These are phyloP conservation scores for Bombus soroeensis DNA, from an alignment of 1,140 invertebrate species.

Conservation along the genomic window DNA sequence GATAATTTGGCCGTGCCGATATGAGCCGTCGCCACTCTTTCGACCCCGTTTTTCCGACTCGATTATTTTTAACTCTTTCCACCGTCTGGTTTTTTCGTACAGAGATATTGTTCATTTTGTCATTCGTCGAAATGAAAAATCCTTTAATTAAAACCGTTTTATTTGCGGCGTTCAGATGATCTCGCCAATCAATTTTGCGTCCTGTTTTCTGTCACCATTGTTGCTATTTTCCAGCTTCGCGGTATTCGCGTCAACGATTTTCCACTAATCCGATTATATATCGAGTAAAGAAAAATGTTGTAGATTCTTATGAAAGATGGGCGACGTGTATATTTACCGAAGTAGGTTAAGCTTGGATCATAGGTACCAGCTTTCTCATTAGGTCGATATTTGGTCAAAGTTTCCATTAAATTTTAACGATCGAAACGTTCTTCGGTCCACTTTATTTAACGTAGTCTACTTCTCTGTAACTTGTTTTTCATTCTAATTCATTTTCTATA, in stretches of 20 bases:
- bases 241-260: neutral
- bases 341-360: no score
- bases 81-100: rapidly evolving
- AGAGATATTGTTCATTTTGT: neutral
- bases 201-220: no score
- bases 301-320: no score
- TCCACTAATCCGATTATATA: neutral
- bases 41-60: neutral
- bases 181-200: neutral
- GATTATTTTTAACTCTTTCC: neutral
- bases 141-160: neutral
- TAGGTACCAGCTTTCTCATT: no score
- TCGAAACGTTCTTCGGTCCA: no score
- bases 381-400: no score
- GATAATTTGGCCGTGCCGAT: neutral
- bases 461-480: no score
- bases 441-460: no score
- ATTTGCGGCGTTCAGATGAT: neutral
- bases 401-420: no score
- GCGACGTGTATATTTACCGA: no score
- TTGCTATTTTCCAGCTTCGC: neutral
- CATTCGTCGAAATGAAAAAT: neutral
- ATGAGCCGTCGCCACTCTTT: neutral
- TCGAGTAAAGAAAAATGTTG: no score
- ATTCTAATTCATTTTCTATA: no score